Conservation (phyloP, 2,113 vertebrate genomes). For the Tachycineta bicolor region DNA sequence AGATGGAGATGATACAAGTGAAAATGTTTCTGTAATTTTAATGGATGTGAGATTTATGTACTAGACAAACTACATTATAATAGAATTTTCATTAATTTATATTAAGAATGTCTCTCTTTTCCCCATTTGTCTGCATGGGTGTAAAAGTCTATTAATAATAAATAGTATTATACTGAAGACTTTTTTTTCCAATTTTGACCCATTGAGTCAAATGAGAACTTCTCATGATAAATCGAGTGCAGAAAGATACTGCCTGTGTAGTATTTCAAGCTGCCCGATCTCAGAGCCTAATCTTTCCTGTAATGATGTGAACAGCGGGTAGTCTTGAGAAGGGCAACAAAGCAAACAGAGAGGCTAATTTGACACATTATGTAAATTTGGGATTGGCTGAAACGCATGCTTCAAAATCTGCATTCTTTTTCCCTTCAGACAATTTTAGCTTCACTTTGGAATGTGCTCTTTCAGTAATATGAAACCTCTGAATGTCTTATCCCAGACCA, state of each 20-base stretch:
- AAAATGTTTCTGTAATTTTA: conserved; percentile 52
- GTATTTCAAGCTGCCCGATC: background rate
- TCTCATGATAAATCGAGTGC: background rate
- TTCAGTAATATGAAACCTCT: background rate
- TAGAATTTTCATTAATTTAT: conserved; percentile 35
- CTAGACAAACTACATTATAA: conserved; percentile 1
- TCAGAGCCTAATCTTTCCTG: background rate
- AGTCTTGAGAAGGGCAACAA: background rate
- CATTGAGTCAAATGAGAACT: background rate
- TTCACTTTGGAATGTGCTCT: background rate
- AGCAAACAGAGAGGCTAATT: background rate
- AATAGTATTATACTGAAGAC: background rate
- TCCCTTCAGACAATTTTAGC: background rate
- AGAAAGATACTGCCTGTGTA: background rate
- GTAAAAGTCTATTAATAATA: conserved; percentile 32
- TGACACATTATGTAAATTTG: background rate
- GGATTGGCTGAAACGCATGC: background rate
- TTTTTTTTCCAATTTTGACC: conserved; percentile 7
- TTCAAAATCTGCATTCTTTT: background rate
- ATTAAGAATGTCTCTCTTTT: background rate
- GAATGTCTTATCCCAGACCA: background rate
- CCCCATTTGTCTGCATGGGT: background rate
- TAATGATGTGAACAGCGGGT: background rate
- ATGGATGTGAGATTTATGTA: conserved; percentile 29
- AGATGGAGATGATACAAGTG: background rate